Evolutionary conservation across 1,140 invertebrate genomes (phyloP).

Genomic region (Neuroterus valhalla): DNA sequence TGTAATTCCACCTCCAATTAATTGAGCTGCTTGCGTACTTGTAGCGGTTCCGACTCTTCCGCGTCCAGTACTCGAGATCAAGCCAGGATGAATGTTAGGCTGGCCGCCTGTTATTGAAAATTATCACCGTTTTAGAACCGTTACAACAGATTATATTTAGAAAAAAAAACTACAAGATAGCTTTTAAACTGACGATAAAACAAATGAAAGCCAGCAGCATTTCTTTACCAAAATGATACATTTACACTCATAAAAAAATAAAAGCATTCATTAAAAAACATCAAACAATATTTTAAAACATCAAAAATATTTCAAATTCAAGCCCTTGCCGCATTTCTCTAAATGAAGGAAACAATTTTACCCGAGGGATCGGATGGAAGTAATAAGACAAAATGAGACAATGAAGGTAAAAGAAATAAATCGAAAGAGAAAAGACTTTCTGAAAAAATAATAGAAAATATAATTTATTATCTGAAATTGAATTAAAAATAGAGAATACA

Average conservation of each 20-base stretch:
- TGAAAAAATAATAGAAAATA: no score
- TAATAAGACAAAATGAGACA: no score
- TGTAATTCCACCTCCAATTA: conserved; percentile 84
- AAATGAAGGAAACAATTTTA: no score
- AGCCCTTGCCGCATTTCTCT: background rate
- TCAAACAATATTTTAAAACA: background rate
- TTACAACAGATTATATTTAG: conserved; percentile 36
- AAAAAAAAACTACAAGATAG: background rate
- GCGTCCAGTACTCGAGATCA: conserved; percentile 79
- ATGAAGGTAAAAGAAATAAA: no score
- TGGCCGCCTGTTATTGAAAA: conserved; percentile 68
- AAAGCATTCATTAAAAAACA: background rate
- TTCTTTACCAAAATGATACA: conserved; percentile 9
- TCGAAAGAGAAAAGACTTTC: no score
- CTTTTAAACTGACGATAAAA: background rate
- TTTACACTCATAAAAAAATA: conserved; percentile 11
- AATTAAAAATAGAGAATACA: no score
- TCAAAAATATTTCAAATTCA: background rate
- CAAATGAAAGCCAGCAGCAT: conserved; percentile 27
- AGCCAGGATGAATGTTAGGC: conserved; percentile 80
- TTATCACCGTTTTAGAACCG: conserved; percentile 27
- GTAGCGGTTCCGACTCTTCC: conserved; percentile 78
- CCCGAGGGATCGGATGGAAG: no score
- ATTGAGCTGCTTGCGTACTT: conserved; percentile 80
- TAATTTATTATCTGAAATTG: no score